Conservation (phyloP, 2,113 vertebrate genomes). For the Chloebia gouldiae region DNA sequence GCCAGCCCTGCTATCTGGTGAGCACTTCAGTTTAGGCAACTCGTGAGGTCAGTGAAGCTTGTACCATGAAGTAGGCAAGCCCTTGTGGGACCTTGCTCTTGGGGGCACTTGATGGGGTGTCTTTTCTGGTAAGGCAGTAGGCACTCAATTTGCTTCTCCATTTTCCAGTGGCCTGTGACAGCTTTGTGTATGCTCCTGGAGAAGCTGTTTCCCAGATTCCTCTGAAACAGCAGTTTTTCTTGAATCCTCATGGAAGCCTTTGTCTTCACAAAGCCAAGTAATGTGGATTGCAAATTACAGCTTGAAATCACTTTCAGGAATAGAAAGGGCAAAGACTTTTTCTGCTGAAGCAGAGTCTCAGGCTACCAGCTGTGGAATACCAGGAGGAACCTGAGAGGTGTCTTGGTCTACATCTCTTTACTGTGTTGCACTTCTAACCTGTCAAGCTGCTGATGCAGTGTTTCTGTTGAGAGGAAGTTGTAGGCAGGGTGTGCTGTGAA, state of each 20-base stretch:
- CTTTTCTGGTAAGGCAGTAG: background rate
- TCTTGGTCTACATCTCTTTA: background rate
- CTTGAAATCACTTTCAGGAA: background rate
- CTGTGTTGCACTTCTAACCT: background rate
- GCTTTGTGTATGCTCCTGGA: background rate
- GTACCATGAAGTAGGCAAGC: background rate
- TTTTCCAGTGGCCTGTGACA: background rate
- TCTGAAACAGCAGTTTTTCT: background rate
- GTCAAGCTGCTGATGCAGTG: background rate
- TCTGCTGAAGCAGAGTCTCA: background rate
- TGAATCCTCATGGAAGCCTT: background rate
- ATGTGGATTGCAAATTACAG: background rate
- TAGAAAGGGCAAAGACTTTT: background rate
- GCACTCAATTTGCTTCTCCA: background rate
- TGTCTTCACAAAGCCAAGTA: background rate
- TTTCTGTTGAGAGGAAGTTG: background rate
- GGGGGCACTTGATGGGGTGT: rapidly evolving
- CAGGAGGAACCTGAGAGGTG: background rate
- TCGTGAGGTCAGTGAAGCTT: background rate
- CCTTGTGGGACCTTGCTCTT: rapidly evolving
- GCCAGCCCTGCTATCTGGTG: background rate
- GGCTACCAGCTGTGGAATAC: background rate
- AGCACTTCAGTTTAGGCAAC: background rate
- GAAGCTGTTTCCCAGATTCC: background rate
- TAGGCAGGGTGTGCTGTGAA: background rate